Evolutionary conservation across 2,888 invertebrate genomes (phyloP), one percentile per base, ranked within the genome.

Genomic region (Pasiphila rectangulata): DNA sequence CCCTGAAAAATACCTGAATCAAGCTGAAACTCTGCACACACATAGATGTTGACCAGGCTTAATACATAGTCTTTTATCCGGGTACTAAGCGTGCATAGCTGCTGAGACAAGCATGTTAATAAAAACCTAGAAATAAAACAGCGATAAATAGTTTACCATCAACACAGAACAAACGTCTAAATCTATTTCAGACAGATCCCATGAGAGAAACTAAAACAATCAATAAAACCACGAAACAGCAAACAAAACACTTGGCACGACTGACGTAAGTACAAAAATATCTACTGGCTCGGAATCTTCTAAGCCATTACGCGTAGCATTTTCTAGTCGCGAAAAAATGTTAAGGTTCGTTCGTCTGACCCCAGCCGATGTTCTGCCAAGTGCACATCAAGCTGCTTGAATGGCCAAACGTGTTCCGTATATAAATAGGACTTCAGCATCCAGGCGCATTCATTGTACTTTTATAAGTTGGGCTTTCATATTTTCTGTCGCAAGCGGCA

Each of bases 391-490:
- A 70, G 71, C 64, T 62, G 57, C 63, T 60, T 68, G 61, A 63
- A 64, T 61, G 57, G 57, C 54, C 64, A 56, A 63, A 77, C 81
- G 80, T 80, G 80, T 66, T 63, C 51, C 51, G 78, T 62, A 55
- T 79, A 71, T 72, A 69, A 76, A 79, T 21, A 16, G 7, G 37
- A 24, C 52, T 60, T 62, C 60, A 61, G 54, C 57, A 59, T 57
- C 45, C 56, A 63, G 60, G 55, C 53, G 59, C 59, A 52, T 54
- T 56, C 52, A 57, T 63, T 57, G 54, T 60, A 57, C 58, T 55
- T 64, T 60, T 25, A 38, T 32, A 45, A 38, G 16, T 9, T 36
- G 9, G 32, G 16, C 12, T 10, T 7, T 23, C 4, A 12, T 20
- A 10, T 35, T 20, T 19, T 7, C 7, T 13, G 6, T 9, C 20